Evolutionary conservation across 2,113 vertebrate species (phyloP).

Genomic region (Perca flavescens): DNA sequence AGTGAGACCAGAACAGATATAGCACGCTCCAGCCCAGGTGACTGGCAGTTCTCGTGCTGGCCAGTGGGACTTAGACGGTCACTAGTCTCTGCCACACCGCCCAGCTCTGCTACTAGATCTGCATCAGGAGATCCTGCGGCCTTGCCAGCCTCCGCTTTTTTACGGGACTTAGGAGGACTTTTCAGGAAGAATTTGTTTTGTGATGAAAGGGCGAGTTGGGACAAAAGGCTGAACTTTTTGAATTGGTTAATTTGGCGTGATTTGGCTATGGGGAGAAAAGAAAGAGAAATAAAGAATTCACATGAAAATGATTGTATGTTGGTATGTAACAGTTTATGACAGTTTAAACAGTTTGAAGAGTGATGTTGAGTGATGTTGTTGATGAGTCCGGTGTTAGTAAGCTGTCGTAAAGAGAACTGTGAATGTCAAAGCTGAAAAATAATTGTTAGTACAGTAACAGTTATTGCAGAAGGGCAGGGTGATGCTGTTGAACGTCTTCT

Average conservation of each 20-base stretch:
- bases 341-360: constrained; percentile 20
- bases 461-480: neutral
- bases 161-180: constrained; percentile 78
- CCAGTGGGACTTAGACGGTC: constrained; percentile 55
- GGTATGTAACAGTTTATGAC: constrained; percentile 61
- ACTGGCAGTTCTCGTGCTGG: constrained; percentile 59
- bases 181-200: constrained; percentile 84
- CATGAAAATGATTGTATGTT: constrained; percentile 51
- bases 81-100: constrained; percentile 46
- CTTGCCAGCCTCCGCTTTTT: constrained; percentile 71
- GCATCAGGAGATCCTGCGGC: constrained; percentile 35
- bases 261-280: constrained; percentile 84
- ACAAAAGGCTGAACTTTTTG: constrained; percentile 88
- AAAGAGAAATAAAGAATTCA: constrained; percentile 52
- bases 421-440: constrained; percentile 28
- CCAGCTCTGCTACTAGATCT: constrained; percentile 55
- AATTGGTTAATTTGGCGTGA: constrained; percentile 83
- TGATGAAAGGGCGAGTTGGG: constrained; percentile 88
- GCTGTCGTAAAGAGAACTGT: constrained; percentile 31
- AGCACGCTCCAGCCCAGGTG: constrained; percentile 75
- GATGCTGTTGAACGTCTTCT: neutral
- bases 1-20: constrained; percentile 80
- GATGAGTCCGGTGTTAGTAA: constrained; percentile 1
- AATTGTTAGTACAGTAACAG: constrained; percentile 38
- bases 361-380: neutral